Evolutionary conservation across 2,113 vertebrate species (phyloP), one percentile per base, ranked within the genome.

Genomic region (Choloepus hoffmanni): DNA sequence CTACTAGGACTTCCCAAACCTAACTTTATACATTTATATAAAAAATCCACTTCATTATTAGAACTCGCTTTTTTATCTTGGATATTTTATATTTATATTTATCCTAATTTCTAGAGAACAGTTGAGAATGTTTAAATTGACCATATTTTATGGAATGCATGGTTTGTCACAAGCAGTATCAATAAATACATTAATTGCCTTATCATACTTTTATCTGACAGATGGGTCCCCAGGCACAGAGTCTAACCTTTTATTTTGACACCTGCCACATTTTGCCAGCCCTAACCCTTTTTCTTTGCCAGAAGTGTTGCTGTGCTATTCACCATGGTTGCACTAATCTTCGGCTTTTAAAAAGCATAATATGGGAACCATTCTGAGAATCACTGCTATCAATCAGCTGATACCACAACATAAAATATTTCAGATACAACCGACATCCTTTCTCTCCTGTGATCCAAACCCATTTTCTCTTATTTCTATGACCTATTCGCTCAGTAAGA

Each of bases 221-320:
- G 96, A 96, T 97, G 97, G 97, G 95, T 97, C 96, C 96, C 97
- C 95, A 96, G 97, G 97, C 97, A 96, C 95, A 90, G 76, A 96
- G 97, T 93, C 97, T 97, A 97, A 94, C 96, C 96, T 97, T 97
- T 97, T 96, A 96, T 98, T 97, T 93, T 97, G 97, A 97, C 97
- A 97, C 97, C 97, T 97, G 96, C 97, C 96, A 96, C 95, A 78
- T 96, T 95, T 96, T 93, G 79, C 96, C 94, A 97, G 95, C 72
- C 67, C 93, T 96, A 93, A 96, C 95, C 95, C 95, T 96, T 94
- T 96, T 85, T 82, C 85, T 86, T 92, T 92, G 93, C 93, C 92
- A 93, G 94, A 94, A 88, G 40, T 94, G 68, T 89, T 16, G 16
- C 89, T 94, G 93, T 92, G 93, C 79, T 82, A 58, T 95, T 98